These are phyloP conservation scores for Carapus acus DNA, from an alignment of 2,797 vertebrate genomes.

Conservation along the genomic window DNA sequence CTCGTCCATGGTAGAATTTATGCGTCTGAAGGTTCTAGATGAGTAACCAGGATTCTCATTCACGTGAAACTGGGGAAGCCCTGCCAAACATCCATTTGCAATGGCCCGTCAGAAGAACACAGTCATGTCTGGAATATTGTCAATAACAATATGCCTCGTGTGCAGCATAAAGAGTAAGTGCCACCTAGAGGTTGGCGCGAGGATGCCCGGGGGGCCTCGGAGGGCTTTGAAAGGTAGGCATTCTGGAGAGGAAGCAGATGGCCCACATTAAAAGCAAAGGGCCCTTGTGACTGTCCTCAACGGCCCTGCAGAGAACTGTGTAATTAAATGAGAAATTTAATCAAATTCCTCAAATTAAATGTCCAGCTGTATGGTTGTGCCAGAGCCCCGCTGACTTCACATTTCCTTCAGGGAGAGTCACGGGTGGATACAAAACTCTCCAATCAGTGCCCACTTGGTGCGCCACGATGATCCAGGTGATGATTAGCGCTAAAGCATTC, in stretches of 20 bases:
- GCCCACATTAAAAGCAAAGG: constrained; percentile 76
- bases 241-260: constrained; percentile 78
- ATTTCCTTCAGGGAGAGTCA: constrained; percentile 66
- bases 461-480: constrained; percentile 68
- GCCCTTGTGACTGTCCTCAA: constrained; percentile 77
- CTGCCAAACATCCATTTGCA: constrained; percentile 33
- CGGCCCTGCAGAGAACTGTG: constrained; percentile 76
- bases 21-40: no score
- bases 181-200: constrained; percentile 48
- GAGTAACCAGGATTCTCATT: background rate
- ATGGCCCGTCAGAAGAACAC: constrained; percentile 47
- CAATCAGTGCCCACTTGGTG: constrained; percentile 60
- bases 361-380: constrained; percentile 78
- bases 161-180: constrained; percentile 27
- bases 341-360: constrained; percentile 83
- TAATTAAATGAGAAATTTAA: constrained; percentile 84
- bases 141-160: constrained; percentile 32
- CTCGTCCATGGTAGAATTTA: no score
- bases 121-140: constrained; percentile 48
- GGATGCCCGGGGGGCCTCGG: constrained; percentile 58
- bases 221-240: constrained; percentile 64
- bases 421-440: constrained; percentile 63
- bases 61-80: constrained; percentile 15
- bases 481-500: constrained; percentile 75
- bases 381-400: constrained; percentile 71